phyloP scores from a whole-genome alignment of 2,888 invertebrate species.

The Drosophila fungiperda region DNA sequence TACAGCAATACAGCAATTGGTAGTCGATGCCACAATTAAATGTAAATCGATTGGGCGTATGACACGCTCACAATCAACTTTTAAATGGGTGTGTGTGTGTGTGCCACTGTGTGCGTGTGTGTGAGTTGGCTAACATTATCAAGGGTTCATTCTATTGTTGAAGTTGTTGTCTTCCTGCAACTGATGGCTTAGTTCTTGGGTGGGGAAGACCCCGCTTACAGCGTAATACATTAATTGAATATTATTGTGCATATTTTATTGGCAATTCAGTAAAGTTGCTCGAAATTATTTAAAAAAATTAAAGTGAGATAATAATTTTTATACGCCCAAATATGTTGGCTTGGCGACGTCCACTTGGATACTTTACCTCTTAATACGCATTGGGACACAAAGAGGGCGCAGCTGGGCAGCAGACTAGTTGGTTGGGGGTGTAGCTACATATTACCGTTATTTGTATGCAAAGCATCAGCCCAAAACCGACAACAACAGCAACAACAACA shows the following conservation, averaged over 20 bases:
- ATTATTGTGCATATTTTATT: constrained; percentile 52
- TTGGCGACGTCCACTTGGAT: constrained; percentile 18
- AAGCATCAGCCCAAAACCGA: constrained; percentile 67
- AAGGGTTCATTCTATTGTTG: constrained; percentile 19
- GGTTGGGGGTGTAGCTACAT: constrained; percentile 45
- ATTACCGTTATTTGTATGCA: constrained; percentile 73
- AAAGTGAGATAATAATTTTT: constrained; percentile 67
- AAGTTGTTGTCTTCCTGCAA: constrained; percentile 25
- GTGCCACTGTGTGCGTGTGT: background rate
- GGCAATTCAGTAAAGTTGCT: constrained; percentile 26
- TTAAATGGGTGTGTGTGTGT: background rate
- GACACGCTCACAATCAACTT: constrained; percentile 32
- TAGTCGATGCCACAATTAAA: constrained; percentile 75
- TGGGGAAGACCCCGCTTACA: constrained; percentile 3
- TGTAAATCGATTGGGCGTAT: constrained; percentile 68
- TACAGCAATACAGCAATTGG: constrained; percentile 70
- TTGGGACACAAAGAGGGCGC: constrained; percentile 29
- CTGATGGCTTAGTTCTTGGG: constrained; percentile 19
- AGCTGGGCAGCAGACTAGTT: constrained; percentile 17
- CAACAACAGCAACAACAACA: constrained; percentile 42
- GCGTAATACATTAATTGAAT: constrained; percentile 56
- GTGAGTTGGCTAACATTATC: constrained; percentile 33
- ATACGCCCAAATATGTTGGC: constrained; percentile 31
- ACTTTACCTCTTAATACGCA: constrained; percentile 54
- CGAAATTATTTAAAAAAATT: constrained; percentile 36